Conservation (phyloP, 2,113 vertebrate species). For the Boleophthalmus pectinirostris region DNA sequence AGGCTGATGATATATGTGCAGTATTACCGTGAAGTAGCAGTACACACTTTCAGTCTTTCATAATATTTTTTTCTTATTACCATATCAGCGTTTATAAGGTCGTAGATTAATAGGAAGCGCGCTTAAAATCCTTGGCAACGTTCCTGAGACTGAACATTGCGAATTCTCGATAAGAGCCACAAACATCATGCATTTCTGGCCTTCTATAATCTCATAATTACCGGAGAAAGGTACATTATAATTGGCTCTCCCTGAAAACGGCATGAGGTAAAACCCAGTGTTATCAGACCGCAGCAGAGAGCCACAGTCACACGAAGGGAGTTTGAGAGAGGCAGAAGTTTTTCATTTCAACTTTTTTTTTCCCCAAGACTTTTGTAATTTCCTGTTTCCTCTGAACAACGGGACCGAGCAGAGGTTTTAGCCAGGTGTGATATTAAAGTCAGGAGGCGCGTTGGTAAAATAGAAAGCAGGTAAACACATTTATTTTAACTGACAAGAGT, state of each 20-base stretch:
- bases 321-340: neutral
- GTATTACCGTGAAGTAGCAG: neutral
- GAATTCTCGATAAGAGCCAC: neutral
- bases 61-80: neutral
- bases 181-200: conserved; percentile 8
- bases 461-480: neutral
- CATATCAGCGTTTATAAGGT: neutral
- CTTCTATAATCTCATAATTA: conserved; percentile 13
- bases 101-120: neutral
- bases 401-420: neutral
- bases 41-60: neutral
- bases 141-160: conserved; percentile 7
- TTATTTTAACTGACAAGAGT: neutral
- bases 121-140: conserved; percentile 1
- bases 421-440: conserved; percentile 6
- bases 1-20: too few relatives aligned
- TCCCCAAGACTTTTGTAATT: neutral
- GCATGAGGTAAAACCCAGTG: conserved; percentile 18
- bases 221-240: conserved; percentile 20
- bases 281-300: conserved; percentile 32
- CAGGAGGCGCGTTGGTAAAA: neutral
- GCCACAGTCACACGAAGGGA: neutral
- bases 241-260: conserved; percentile 22
- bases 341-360: neutral
- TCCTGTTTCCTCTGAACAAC: conserved; percentile 6